These are phyloP conservation scores for Helleia helle DNA, from an alignment of 2,888 invertebrate genomes.

Conservation along the genomic window DNA sequence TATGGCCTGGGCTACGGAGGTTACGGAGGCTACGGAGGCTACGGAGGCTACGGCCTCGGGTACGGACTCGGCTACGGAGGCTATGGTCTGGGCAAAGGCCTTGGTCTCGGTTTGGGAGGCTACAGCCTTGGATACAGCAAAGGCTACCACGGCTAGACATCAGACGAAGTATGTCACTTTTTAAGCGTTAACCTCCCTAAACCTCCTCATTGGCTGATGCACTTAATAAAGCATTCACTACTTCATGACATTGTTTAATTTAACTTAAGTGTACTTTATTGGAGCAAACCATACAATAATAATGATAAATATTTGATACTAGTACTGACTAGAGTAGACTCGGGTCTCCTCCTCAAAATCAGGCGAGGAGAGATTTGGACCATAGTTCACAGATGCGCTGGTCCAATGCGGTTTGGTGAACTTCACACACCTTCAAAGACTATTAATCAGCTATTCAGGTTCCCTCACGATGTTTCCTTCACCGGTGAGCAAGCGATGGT, in stretches of 20 bases:
- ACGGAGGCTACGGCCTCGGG: slow-evolving; percentile 18
- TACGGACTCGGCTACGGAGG: slow-evolving; percentile 24
- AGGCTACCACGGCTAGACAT: slow-evolving; percentile 17
- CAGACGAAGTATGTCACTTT: slow-evolving; percentile 24
- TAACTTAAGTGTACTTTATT: no score
- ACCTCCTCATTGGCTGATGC: slow-evolving; percentile 23
- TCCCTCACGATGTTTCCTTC: no score
- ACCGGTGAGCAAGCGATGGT: no score
- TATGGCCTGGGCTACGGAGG: slow-evolving; percentile 15
- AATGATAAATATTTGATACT: no score
- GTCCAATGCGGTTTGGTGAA: no score
- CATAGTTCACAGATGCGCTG: no score
- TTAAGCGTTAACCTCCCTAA: slow-evolving; percentile 10
- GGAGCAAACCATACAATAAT: no score
- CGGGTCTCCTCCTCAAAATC: no score
- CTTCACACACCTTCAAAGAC: no score
- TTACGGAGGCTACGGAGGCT: slow-evolving; percentile 6
- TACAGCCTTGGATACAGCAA: slow-evolving; percentile 21
- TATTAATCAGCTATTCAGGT: no score
- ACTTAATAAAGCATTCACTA: slow-evolving; percentile 23
- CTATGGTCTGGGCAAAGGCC: slow-evolving; percentile 19
- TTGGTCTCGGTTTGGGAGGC: slow-evolving; percentile 22
- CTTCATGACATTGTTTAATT: neutral
- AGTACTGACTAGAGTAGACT: no score
- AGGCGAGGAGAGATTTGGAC: no score